Base-by-base conservation (phyloP, 2,888 invertebrate species). In the Choreutis nemorana region DNA sequence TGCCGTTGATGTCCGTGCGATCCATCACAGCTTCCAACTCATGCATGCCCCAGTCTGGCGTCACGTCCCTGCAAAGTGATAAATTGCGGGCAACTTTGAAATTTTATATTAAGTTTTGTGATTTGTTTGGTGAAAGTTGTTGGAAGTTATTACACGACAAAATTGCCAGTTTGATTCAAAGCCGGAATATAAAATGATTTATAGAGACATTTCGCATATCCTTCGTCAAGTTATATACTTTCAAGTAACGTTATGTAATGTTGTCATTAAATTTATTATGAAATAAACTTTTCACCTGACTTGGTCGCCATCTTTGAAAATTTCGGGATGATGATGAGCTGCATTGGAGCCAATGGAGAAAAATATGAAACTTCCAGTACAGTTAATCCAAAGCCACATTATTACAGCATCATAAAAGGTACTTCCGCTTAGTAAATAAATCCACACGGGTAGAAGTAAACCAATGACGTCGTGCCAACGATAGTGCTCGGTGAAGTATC, bases 281-380 rank as follows among this genome's bases (percentile, higher is more conserved):
- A n/a, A n/a, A n/a, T 6, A 10, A 33, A 16, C 21, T 5, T 32
- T 25, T 42, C 39, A 63, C 63, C 44, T 48, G 21, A 82, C 73
- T 28, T 81, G 59, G 55, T 91, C 90, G 2, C 90, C 90, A 45
- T 90, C 90, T 50, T 91, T 91, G 45, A 87, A 87, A 21, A 89
- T 84, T 31, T 87, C 83, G 0, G 90, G 90, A 54, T 91, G 89
- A 50, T 91, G 90, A 66, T 91, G 91, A 1, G 86, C 89, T 1
- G 89, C 90, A 51, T 85, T 89, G 1, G 88, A 48, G 2, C 86
- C 90, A 32, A 89, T 83, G 1, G 82, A 41, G 8, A 64, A 72
- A 48, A 91, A 89, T 1, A 81, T 42, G 23, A 85, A 79, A 40
- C 89, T 87, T 2, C 75, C 73, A 0, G 81, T 52, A 12, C 81